Evolutionary conservation across 2,888 invertebrate species (phyloP), one percentile per base, ranked within the genome.

Genomic region (Rhagium mordax): DNA sequence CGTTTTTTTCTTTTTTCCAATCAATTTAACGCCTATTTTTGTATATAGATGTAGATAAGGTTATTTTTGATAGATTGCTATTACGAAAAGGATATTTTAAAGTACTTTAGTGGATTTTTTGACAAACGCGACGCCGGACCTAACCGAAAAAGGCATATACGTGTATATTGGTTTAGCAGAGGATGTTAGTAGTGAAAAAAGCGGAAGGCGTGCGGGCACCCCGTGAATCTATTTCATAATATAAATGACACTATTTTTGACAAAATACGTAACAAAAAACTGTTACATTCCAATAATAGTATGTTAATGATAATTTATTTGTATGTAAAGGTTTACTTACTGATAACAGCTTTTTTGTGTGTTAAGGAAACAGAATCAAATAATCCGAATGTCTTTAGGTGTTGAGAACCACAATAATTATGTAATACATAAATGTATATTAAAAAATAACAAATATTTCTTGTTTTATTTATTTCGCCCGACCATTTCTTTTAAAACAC

Each of bases 401-500:
- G 87, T 87, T 77, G 76, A 85, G 85, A 84, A 85, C 86, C 85
- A 87, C 87, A 87, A 87, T 86, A 87, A 87, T 87, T 86, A 87
- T 87, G 86, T 87, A 87, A 87, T 87, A 86, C 87, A 87, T 87
- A 83, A 87, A 87, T 87, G 87, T 87, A 87, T 86, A 86, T 83
- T 84, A 84, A 85, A 85, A 80, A 82, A 83, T 80, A 81, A 84
- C 53, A 65, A 65, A 65, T 65, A 65, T 51, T 1, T 18, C n/a
- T 27, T 18, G 64, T 27, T 51, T 29, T 24, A 13, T 51, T 64
- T 64, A n/a, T 15, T 61, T 48, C 47, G 6, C 24, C 48, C 7
- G 2, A 13, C 21, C 47, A n/a, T 21, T 48, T 24, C 13, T 10
- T n/a, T n/a, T n/a, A n/a, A n/a, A n/a, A n/a, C n/a, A n/a, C n/a